Evolutionary conservation across 37 sponge, comb jelly and placozoan species (phyloP).

Genomic region (Cliona cf. orientalis): DNA sequence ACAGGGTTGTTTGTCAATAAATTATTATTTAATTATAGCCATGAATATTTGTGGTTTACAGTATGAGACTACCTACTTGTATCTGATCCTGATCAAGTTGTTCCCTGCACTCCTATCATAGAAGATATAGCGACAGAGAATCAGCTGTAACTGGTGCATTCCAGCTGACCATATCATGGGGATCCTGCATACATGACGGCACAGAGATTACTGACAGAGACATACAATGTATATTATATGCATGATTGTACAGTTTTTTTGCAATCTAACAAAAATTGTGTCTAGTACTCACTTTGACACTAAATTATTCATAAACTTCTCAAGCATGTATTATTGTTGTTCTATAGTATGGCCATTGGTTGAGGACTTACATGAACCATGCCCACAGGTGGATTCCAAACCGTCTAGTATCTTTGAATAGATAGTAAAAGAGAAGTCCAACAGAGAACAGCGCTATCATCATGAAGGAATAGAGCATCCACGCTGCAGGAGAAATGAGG

Average conservation of each 20-base stretch:
- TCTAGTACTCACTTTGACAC: too few relatives aligned
- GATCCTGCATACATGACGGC: conserved; percentile 16
- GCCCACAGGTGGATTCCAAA: conserved; percentile 43
- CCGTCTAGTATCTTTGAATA: conserved; percentile 31
- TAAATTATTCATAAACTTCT: too few relatives aligned
- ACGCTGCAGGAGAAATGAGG: conserved; percentile 13
- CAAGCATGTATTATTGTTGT: too few relatives aligned
- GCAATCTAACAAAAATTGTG: too few relatives aligned
- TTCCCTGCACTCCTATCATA: neutral
- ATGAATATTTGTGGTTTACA: too few relatives aligned
- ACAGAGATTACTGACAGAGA: too few relatives aligned
- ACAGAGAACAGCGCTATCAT: neutral
- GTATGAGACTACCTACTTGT: conserved; percentile 18
- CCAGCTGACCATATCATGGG: conserved; percentile 44
- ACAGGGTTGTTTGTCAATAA: too few relatives aligned
- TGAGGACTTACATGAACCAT: conserved; percentile 47
- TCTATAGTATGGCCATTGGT: too few relatives aligned
- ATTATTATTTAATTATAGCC: too few relatives aligned
- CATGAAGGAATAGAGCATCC: conserved; percentile 27
- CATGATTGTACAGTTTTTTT: too few relatives aligned
- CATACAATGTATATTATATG: too few relatives aligned
- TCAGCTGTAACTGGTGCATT: conserved; percentile 39
- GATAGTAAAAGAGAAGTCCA: conserved; percentile 55
- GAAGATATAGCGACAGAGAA: conserved; percentile 30
- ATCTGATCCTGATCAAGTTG: conserved; percentile 6